phyloP scores from a whole-genome alignment of 2,797 vertebrate genomes.

The Acipenser oxyrinchus region DNA sequence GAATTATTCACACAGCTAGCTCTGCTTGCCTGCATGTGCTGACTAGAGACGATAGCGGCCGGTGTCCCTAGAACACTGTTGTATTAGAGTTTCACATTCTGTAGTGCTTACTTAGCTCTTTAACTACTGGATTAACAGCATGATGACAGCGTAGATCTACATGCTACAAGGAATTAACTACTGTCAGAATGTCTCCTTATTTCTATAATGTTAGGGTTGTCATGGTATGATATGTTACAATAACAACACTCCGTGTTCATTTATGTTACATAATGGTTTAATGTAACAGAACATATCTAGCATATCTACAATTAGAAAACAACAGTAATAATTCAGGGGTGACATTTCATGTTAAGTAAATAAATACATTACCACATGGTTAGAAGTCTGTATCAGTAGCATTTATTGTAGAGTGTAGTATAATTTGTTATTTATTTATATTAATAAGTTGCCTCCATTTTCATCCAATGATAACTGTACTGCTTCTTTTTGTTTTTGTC shows the following conservation, averaged over 20 bases:
- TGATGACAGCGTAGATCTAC: constrained; percentile 3
- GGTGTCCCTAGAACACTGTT: constrained; percentile 1
- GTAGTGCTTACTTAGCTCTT: neutral
- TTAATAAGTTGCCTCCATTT: neutral
- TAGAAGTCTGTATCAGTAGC: too few relatives aligned
- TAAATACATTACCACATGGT: too few relatives aligned
- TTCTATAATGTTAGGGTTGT: neutral
- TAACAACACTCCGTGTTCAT: neutral
- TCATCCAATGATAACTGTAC: neutral
- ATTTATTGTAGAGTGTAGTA: too few relatives aligned
- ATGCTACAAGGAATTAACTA: neutral
- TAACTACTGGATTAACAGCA: neutral
- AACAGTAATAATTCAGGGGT: too few relatives aligned
- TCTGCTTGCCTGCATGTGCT: constrained; percentile 68
- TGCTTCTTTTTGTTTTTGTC: constrained; percentile 50
- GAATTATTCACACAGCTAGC: constrained; percentile 64
- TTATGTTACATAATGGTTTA: too few relatives aligned
- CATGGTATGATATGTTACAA: neutral
- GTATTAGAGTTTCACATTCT: neutral
- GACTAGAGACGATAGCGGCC: constrained; percentile 20
- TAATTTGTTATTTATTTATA: too few relatives aligned
- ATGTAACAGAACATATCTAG: constrained; percentile 18
- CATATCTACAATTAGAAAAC: too few relatives aligned
- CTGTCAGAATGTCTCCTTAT: neutral
- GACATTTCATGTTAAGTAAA: too few relatives aligned